phyloP scores from a whole-genome alignment of 2,888 invertebrate species.

The Heliconius sara region DNA sequence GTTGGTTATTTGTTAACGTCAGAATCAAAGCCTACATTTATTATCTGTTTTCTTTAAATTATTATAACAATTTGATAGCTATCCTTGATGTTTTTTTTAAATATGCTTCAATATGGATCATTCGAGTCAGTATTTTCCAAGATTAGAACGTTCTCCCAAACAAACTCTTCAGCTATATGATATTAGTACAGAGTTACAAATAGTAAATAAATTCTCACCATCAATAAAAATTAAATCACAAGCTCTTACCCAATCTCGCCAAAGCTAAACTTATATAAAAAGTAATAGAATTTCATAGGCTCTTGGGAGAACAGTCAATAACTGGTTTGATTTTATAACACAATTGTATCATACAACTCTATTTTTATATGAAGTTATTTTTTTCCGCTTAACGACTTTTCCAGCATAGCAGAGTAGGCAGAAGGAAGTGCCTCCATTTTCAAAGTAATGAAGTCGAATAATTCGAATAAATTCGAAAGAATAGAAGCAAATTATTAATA shows the following conservation, averaged over 20 bases:
- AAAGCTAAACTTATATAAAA: neutral
- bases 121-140: too few species aligned
- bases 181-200: neutral
- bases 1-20: neutral
- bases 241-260: neutral
- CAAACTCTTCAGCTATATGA: neutral
- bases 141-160: neutral
- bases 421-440: too few species aligned
- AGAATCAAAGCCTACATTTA: neutral
- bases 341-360: neutral
- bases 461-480: too few species aligned
- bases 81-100: neutral
- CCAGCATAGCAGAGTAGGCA: too few species aligned
- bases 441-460: too few species aligned
- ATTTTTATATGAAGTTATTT: neutral
- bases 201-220: neutral
- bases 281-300: neutral
- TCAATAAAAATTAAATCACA: neutral
- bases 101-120: neutral
- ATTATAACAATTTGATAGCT: too few species aligned
- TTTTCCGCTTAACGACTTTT: neutral
- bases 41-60: too few species aligned
- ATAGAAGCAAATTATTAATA: too few species aligned
- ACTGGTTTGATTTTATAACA: conserved; percentile 3
- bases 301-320: neutral